Evolutionary conservation across 1,140 invertebrate genomes (phyloP).

Genomic region (Drosophila pseudoobscura): DNA sequence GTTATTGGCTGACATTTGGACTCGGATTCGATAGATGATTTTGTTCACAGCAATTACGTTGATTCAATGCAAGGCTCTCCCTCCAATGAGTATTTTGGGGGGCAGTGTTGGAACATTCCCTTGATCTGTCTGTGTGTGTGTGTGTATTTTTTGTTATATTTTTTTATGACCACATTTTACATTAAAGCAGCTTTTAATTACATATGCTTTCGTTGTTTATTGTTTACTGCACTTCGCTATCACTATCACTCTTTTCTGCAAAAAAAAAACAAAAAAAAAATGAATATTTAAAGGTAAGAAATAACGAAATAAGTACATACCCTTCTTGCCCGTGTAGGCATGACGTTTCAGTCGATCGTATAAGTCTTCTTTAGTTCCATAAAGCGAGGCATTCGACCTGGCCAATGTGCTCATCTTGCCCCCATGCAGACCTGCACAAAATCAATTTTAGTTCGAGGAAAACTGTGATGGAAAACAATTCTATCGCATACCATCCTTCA

Average conservation of each 20-base stretch:
- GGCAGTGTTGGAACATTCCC: conserved; percentile 52
- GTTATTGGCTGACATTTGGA: conserved; percentile 25
- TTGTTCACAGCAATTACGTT: conserved; percentile 58
- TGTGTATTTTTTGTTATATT: conserved; percentile 13
- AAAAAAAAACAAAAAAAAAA: conserved; percentile 22
- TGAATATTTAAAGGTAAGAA: not conserved
- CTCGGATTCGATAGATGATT: conserved; percentile 7
- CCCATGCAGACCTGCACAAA: conserved; percentile 58
- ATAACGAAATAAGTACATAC: conserved; percentile 83
- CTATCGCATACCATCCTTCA: conserved; percentile 92
- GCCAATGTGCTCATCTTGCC: conserved; percentile 94
- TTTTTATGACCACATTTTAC: conserved; percentile 77
- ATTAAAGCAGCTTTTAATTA: conserved; percentile 72
- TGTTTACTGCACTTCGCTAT: conserved; percentile 93
- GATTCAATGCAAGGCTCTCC: conserved; percentile 79
- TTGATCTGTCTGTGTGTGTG: conserved; percentile 43
- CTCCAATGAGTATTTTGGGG: conserved; percentile 40
- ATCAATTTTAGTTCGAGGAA: not conserved
- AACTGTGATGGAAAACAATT: too few species aligned
- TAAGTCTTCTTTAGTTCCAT: conserved; percentile 97
- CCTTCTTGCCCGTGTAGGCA: conserved; percentile 98
- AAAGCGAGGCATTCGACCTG: conserved; percentile 95
- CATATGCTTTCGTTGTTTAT: conserved; percentile 37
- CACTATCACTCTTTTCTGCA: conserved; percentile 95
- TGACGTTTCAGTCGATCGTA: conserved; percentile 97